Evolutionary conservation across 2,888 invertebrate species (phyloP).

Genomic region (Conomelus anceps): DNA sequence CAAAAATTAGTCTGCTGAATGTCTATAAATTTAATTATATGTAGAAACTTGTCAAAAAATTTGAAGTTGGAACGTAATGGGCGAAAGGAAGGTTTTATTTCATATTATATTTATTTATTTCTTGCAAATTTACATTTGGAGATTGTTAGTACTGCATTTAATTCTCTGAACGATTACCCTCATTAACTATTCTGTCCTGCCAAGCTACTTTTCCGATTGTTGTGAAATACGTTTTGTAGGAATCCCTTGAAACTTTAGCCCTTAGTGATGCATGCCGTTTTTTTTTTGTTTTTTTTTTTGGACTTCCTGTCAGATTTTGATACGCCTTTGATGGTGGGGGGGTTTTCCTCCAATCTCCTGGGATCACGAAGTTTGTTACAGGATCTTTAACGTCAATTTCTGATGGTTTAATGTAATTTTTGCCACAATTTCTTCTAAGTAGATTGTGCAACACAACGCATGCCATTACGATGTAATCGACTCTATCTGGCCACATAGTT

Average conservation of each 20-base stretch:
- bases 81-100: not conserved
- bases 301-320: not conserved
- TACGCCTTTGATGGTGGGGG: not conserved
- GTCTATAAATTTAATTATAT: too few relatives aligned
- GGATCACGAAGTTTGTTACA: not conserved
- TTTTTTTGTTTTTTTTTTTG: too few relatives aligned
- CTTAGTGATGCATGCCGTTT: not conserved
- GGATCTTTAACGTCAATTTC: not conserved
- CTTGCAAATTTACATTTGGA: not conserved
- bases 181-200: not conserved
- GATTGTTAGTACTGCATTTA: not conserved
- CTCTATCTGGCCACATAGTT: constrained; percentile 26
- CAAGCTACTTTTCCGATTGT: not conserved
- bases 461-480: constrained; percentile 21
- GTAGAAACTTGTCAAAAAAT: too few relatives aligned
- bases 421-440: not conserved
- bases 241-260: not conserved
- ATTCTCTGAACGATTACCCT: not conserved
- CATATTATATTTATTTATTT: not conserved
- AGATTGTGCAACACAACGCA: constrained; percentile 17
- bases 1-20: not conserved
- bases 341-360: not conserved
- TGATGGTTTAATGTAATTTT: not conserved
- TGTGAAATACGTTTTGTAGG: not conserved
- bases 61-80: not conserved